Evolutionary conservation across 2,113 vertebrate genomes (phyloP), one percentile per base, ranked within the genome.

Genomic region (Brienomyrus brachyistius): DNA sequence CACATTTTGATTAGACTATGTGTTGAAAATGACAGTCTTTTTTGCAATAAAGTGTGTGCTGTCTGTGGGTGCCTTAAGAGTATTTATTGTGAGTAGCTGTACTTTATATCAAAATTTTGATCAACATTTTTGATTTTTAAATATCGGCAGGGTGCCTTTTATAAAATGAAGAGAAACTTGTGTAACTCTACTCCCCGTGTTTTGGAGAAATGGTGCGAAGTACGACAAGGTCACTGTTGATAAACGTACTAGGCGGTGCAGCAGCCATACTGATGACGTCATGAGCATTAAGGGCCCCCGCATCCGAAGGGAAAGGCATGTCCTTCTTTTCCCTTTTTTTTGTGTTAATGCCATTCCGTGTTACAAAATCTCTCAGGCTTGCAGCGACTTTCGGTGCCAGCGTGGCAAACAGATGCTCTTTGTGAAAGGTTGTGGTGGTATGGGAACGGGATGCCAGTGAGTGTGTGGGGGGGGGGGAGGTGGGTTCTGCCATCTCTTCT

Each of bases 381-480:
- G 27, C 27, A 5, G 87, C 5, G 66, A 19, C 40, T 80, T 13
- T 31, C 66, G n/a, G 35, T 86, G 85, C 88, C 80, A 70, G 23
- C 5, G 2, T n/a, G 4, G 54, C 66, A 89, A 85, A 90, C 43
- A 90, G 87, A 83, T 83, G 82, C 77, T 40, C 66, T 50, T 90
- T 92, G 89, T 89, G 40, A 70, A 80, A 52, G 86, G 89, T 62
- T 48, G 35, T 83, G 77, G 90, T 74, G 15, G 47, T 89, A n/a
- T 89, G 89, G 45, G 89, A 91, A 91, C 59, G 27, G 77, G 88
- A 83, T 85, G 83, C 59, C 86, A 19, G 88, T 56, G 62, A 56
- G 87, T 31, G 87, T 31, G 59, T 27, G 15, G 50, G 47, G 74
- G n/a, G 88, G 77, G 50, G 51, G 47, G 43, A 4, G 43, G 43